Evolutionary conservation across 2,888 invertebrate species (phyloP), one percentile per base, ranked within the genome.

Genomic region (Chelonus formosanus): DNA sequence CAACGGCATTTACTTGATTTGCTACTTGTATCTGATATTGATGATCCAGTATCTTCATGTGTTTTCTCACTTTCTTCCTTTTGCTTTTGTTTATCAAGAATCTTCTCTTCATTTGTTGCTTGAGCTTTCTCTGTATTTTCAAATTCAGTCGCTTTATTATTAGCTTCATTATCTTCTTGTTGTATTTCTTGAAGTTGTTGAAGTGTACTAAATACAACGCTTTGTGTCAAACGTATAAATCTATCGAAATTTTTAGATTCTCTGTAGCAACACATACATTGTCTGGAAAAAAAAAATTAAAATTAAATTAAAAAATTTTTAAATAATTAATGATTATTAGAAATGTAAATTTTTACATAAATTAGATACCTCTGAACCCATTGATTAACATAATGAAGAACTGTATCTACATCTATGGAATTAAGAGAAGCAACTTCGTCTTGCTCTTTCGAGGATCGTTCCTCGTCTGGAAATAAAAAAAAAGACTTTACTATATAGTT

Each of bases 261-360:
- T 76, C 96, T 90, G 85, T 94, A 96, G 85, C 95, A 93, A 85
- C 97, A 97, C 92, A 96, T 95, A 83, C 97, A 97, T 87, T 97
- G 96, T 83, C 95, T 95, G 84, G 50, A 76, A 76, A 6, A 20
- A n/a, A 3, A 34, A 54, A 44, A 4, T 32, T 20, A 34, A 53
- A 20, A 58, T 58, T 40, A 10, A 5, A 36, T 40, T 40, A 6
- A 40, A 40, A 6, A 6, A 10, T 50, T 52, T 63, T 57, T 8
- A n/a, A 50, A 20, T 20, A 20, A 20, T 20, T 20, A 2, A 20
- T 20, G 1, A 20, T 20, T 20, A 20, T 20, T 20, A 20, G 2
- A 20, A 1, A 20, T 20, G 20, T 20, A 20, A 20, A 20, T 20
- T 20, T 20, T 20, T 20, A 20, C 20, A 20, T 20, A 20, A 20